Percentiles rank a stretch among this genome's conserved stretches.
Evolutionary conservation across 2,888 invertebrate genomes (phyloP).

Genomic region (Rhamnusium bicolor): DNA sequence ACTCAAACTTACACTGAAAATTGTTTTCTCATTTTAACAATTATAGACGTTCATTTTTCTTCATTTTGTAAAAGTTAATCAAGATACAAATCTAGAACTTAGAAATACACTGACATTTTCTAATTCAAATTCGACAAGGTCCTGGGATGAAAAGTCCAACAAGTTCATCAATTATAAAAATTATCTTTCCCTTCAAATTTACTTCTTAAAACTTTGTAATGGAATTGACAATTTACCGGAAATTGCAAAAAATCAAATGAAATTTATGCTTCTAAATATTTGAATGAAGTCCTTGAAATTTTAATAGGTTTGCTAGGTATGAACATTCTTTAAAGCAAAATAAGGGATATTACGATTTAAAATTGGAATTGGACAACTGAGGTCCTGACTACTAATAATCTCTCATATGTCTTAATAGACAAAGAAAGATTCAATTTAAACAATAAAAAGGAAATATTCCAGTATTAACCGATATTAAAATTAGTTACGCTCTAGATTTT

Average conservation of each 20-base stretch:
- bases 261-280: neutral
- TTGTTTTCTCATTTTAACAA: too few relatives aligned
- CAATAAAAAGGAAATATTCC: too few relatives aligned
- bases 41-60: too few relatives aligned
- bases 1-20: too few relatives aligned
- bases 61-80: neutral
- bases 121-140: neutral
- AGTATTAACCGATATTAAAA: too few relatives aligned
- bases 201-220: neutral
- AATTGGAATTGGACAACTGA: too few relatives aligned
- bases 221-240: neutral
- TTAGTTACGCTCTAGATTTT: too few relatives aligned
- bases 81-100: neutral
- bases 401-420: too few relatives aligned
- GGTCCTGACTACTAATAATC: too few relatives aligned
- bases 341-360: too few relatives aligned
- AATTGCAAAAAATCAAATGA: neutral
- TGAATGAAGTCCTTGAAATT: neutral
- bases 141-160: too few relatives aligned
- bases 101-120: neutral
- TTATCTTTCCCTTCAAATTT: neutral
- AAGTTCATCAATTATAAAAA: neutral
- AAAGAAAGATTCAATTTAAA: too few relatives aligned
- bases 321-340: neutral
- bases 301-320: neutral